A percentile compares a stretch with the other conserved stretches of the same genome.
Conservation (phyloP, 2,888 invertebrate genomes). For the Epirrhoe alternata region DNA sequence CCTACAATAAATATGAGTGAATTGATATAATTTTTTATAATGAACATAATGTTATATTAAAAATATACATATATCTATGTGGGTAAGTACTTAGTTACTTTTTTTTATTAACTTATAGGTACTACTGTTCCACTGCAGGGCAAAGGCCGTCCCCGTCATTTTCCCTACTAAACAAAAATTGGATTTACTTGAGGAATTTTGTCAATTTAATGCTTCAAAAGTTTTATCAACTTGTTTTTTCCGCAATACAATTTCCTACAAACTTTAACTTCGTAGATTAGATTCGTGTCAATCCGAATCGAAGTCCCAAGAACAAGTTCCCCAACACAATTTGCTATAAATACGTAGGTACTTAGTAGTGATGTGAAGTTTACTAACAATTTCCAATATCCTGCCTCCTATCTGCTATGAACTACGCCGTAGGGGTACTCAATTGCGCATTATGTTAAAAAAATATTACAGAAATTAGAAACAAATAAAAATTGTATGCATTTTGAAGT, state of each 20-base stretch:
- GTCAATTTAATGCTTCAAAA: slow-evolving; percentile 17
- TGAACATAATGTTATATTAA: no score
- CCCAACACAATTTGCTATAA: slow-evolving; percentile 31
- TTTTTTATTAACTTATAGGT: no score
- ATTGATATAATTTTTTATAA: no score
- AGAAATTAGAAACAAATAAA: not conserved
- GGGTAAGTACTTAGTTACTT: no score
- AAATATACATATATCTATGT: no score
- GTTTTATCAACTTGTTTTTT: slow-evolving; percentile 20
- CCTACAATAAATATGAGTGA: no score
- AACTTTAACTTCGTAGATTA: slow-evolving; percentile 24
- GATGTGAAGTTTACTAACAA: slow-evolving; percentile 29
- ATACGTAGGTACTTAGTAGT: slow-evolving; percentile 24
- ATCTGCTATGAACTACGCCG: slow-evolving; percentile 2
- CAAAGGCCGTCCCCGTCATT: no score
- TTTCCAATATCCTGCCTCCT: slow-evolving; percentile 28
- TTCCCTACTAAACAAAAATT: not conserved
- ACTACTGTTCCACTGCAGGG: no score
- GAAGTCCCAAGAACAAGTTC: slow-evolving; percentile 21
- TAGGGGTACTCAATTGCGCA: slow-evolving; percentile 1
- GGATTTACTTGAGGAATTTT: slow-evolving; percentile 1
- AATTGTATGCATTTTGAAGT: not conserved
- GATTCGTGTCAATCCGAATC: slow-evolving; percentile 28
- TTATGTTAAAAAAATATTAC: slow-evolving; percentile 5
- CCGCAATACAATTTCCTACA: slow-evolving; percentile 17